Conservation (phyloP, 2,888 invertebrate genomes). For the Pyrrhosoma nymphula region DNA sequence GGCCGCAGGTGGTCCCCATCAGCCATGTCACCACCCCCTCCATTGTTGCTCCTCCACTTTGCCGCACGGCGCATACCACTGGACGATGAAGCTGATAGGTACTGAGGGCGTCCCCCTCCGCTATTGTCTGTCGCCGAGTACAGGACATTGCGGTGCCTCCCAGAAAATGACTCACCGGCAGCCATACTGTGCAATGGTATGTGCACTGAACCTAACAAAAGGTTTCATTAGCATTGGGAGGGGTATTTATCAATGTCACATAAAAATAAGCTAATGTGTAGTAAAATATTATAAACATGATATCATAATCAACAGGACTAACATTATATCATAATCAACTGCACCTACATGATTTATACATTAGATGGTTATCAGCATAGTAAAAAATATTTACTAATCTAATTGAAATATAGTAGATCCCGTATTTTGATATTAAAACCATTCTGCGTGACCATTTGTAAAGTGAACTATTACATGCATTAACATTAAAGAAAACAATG, state of each 20-base stretch:
- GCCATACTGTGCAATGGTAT: slow-evolving; percentile 76
- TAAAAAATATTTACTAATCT: too few relatives aligned
- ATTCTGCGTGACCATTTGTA: too few relatives aligned
- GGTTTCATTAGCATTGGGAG: slow-evolving; percentile 21
- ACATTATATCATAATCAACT: too few relatives aligned
- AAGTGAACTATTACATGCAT: too few relatives aligned
- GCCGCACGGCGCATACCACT: background rate
- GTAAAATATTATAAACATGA: slow-evolving; percentile 67
- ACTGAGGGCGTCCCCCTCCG: background rate
- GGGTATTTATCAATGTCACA: too few relatives aligned
- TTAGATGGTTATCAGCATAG: too few relatives aligned
- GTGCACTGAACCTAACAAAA: slow-evolving; percentile 76
- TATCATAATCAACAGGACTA: background rate
- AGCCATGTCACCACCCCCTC: background rate
- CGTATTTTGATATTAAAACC: too few relatives aligned
- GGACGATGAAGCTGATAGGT: background rate
- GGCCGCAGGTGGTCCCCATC: background rate
- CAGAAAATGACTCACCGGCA: slow-evolving; percentile 43
- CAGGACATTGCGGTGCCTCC: slow-evolving; percentile 47
- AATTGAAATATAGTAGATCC: too few relatives aligned
- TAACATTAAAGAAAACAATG: too few relatives aligned
- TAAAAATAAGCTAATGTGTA: slow-evolving; percentile 5
- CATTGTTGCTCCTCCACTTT: slow-evolving; percentile 56
- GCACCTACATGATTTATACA: too few relatives aligned
- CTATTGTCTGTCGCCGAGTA: slow-evolving; percentile 30